A percentile compares a stretch with the other conserved stretches of the same genome.
These are phyloP conservation scores for Erythrolamprus reginae DNA, from an alignment of 2,113 vertebrate species.

Conservation along the genomic window DNA sequence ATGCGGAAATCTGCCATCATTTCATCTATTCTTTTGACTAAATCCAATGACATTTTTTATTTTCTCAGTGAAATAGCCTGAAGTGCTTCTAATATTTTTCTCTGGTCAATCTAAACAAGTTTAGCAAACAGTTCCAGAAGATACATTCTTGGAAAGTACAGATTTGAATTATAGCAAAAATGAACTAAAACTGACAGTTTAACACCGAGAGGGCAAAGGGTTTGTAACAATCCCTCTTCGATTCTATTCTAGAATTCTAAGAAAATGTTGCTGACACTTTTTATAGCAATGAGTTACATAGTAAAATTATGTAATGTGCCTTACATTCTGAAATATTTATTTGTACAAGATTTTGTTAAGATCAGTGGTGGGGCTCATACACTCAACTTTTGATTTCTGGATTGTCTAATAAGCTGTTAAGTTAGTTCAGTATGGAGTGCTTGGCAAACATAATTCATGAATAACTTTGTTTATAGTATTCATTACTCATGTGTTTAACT, in stretches of 20 bases:
- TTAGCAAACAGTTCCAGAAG: conserved; percentile 12
- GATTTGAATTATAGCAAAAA: neutral
- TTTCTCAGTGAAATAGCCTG: conserved; percentile 1
- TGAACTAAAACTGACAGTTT: conserved; percentile 7
- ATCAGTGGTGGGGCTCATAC: neutral
- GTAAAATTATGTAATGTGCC: neutral
- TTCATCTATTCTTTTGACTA: neutral
- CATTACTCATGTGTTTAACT: neutral
- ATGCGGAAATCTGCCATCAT: neutral
- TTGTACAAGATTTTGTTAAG: neutral
- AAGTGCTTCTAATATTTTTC: neutral
- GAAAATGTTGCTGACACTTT: conserved; percentile 16
- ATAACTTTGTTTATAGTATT: neutral
- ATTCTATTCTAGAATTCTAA: neutral
- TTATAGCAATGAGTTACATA: conserved; percentile 28
- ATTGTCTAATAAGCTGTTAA: neutral
- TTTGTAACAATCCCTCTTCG: conserved; percentile 7
- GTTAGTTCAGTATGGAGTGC: neutral
- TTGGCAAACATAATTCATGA: neutral
- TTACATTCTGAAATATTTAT: neutral
- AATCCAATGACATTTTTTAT: neutral
- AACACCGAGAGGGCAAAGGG: neutral
- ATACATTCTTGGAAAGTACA: neutral
- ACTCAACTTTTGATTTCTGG: neutral
- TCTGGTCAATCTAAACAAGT: neutral